Conservation (phyloP, 1,140 invertebrate species). For the Drosophila miranda region DNA sequence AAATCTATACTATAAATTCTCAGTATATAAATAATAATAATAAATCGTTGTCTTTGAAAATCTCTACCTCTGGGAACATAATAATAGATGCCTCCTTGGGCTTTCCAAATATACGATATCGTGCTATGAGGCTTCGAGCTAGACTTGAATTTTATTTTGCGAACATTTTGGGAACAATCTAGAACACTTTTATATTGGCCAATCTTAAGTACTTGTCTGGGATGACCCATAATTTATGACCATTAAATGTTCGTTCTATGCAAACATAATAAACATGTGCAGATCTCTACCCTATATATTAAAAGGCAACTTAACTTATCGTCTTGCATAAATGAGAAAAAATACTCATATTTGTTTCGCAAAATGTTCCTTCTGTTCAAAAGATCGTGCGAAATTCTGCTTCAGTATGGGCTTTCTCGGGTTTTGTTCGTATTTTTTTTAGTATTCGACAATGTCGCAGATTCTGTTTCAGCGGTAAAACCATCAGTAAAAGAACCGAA, state of each 20-base stretch:
- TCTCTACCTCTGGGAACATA: background rate
- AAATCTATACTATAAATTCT: too few relatives aligned
- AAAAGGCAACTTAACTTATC: conserved; percentile 14
- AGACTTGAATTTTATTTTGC: too few relatives aligned
- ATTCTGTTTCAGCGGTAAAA: conserved; percentile 67
- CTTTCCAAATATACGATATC: too few relatives aligned
- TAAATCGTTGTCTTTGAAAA: too few relatives aligned
- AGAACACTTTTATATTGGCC: background rate
- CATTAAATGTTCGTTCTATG: conserved; percentile 36
- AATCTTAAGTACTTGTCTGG: too few relatives aligned
- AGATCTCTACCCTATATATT: conserved; percentile 12
- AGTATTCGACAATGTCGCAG: conserved; percentile 72
- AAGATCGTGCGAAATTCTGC: conserved; percentile 15
- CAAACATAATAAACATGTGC: conserved; percentile 23
- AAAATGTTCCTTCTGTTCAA: conserved; percentile 27
- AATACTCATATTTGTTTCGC: conserved; percentile 17
- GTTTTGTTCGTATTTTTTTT: conserved; percentile 6
- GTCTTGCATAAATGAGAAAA: conserved; percentile 33
- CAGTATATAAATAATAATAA: too few relatives aligned
- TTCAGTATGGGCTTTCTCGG: conserved; percentile 44
- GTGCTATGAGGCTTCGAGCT: too few relatives aligned
- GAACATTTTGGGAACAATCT: too few relatives aligned
- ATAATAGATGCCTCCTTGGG: too few relatives aligned
- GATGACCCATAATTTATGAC: conserved; percentile 36
- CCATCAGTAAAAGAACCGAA: conserved; percentile 22